Base-by-base conservation (phyloP, 2,113 vertebrate species). In the Xiphias gladius region DNA sequence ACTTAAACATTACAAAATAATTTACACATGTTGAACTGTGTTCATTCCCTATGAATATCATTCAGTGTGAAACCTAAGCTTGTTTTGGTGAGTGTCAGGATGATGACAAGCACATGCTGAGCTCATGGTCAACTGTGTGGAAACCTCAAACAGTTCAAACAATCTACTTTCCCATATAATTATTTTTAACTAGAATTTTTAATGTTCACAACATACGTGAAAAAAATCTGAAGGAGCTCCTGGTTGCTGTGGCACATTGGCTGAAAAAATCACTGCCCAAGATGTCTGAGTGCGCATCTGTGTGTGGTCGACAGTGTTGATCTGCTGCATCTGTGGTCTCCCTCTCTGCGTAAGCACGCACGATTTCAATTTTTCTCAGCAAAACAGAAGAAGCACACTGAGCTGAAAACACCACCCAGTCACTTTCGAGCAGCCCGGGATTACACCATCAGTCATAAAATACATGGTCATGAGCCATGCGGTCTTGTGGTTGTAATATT, bases 281-380 rank as follows among this genome's bases (percentile, higher is more conserved):
- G 69, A 70, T 52, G 68, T 79, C n/a, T 66, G 64, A 68, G 73
- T 73, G 39, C 77, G 87, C 74, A 41, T 88, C 58, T 88, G 85
- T 82, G 87, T 89, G 87, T 90, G 90, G 86, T 89, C 81, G 64
- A 16, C 73, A 39, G 68, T 32, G 77, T 75, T 75, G 68, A 81
- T 84, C 58, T 73, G 79, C 54, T 72, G 48, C 71, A 59, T 78
- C 69, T 71, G 80, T 73, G 58, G 59, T 89, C 84, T 79, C 76
- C 80, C 64, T 0, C 50, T 85, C 70, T 74, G 63, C 73, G 63
- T 85, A 75, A 59, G 80, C 50, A 37, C 12, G 57, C 48, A 79
- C 86, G 76, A 77, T 88, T 86, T 88, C 55, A 75, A 35, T 84
- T 81, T n/a, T 84, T 57, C 73, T 76, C 65, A 74, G 61, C 85